Evolutionary conservation across 2,888 invertebrate genomes (phyloP).

Genomic region (Scaptodrosophila latifasciaeformis): DNA sequence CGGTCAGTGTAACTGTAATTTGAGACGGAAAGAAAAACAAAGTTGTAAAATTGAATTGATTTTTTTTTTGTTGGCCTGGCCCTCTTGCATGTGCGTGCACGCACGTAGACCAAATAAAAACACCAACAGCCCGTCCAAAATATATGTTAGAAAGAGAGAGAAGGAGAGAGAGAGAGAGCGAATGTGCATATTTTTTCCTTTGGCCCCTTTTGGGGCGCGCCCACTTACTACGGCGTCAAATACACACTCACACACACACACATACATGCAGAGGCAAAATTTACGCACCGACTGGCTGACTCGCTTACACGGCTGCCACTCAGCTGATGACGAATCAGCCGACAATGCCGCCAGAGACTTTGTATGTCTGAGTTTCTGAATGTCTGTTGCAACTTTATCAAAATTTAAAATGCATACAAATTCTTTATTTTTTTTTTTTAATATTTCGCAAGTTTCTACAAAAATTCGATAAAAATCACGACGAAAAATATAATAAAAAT

Average conservation of each 20-base stretch:
- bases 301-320: constrained; percentile 37
- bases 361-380: too few relatives aligned
- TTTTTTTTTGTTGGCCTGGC: constrained; percentile 22
- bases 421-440: too few relatives aligned
- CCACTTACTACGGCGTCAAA: constrained; percentile 9
- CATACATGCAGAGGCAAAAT: not conserved
- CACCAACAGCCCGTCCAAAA: not conserved
- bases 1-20: constrained; percentile 1
- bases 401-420: too few relatives aligned
- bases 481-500: too few relatives aligned
- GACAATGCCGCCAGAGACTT: constrained; percentile 10
- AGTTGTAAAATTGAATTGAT: constrained; percentile 28
- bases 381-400: too few relatives aligned
- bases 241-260: not conserved
- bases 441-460: too few relatives aligned
- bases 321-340: constrained; percentile 62
- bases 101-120: constrained; percentile 43
- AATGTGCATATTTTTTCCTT: not conserved
- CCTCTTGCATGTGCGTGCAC: constrained; percentile 34
- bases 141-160: not conserved
- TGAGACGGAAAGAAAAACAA: constrained; percentile 2
- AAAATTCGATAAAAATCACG: too few relatives aligned
- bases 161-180: not conserved
- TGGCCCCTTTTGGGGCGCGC: constrained; percentile 30
- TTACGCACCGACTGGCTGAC: not conserved